Percentiles rank a stretch among this genome's conserved stretches.
Conservation (phyloP, 2,888 invertebrate species). For the Melipona beecheii region DNA sequence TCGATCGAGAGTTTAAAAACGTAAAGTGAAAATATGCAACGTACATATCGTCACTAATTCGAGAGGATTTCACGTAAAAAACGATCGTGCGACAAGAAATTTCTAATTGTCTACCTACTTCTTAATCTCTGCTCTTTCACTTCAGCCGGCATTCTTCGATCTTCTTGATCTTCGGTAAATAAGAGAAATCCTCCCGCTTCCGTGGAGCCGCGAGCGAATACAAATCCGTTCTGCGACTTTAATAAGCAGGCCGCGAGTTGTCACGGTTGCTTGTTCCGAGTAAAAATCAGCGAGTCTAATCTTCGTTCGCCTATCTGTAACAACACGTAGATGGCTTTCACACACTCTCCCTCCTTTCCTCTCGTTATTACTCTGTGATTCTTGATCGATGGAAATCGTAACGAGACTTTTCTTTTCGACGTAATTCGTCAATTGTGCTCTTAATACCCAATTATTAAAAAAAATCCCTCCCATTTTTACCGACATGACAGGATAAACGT, state of each 20-base stretch:
- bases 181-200: neutral
- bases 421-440: conserved; percentile 1
- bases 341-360: conserved; percentile 27
- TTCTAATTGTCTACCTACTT: neutral
- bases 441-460: neutral
- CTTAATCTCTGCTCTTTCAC: too few species aligned
- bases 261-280: conserved; percentile 47
- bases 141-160: neutral
- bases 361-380: conserved; percentile 26
- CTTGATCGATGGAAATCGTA: conserved; percentile 52
- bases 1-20: too few species aligned
- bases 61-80: too few species aligned
- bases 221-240: conserved; percentile 25
- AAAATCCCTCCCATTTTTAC: neutral
- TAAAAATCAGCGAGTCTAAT: conserved; percentile 58
- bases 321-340: conserved; percentile 45
- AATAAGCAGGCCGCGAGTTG: conserved; percentile 47
- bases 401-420: conserved; percentile 36
- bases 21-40: too few species aligned
- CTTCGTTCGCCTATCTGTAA: conserved; percentile 59
- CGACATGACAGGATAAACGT: neutral
- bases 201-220: conserved; percentile 19
- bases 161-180: neutral
- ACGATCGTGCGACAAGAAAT: neutral
- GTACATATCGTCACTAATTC: too few species aligned